Base-by-base conservation (phyloP, 2,113 vertebrate species). In the Nibea coibor region DNA sequence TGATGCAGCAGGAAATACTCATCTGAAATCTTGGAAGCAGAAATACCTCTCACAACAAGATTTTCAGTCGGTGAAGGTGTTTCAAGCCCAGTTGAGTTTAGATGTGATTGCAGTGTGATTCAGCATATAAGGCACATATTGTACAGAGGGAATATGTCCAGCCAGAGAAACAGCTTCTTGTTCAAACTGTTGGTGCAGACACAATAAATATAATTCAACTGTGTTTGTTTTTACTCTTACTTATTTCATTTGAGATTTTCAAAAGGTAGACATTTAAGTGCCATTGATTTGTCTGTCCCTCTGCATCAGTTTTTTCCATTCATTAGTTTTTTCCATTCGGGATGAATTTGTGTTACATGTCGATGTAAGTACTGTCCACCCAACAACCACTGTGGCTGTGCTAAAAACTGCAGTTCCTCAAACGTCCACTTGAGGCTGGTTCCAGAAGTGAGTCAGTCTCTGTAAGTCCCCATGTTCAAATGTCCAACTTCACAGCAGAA, bases 91-190 rank as follows among this genome's bases (percentile, higher is more conserved):
- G 35, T 26, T 20, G 35, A 43, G 48, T 72, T 72, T 39, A 9
- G 35, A 70, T 70, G 31, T 43, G 47, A 62, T 79, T 56, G 64
- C 50, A 71, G 72, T 57, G 50, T 79, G 47, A 71, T 70, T 56
- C 58, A 70, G 66, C 17, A 51, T 15, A 10, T 19, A 50, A 68
- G 65, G 26, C n/a, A 51, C 43, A 20, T 10, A 8, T 1, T 31
- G 56, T 56, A 50, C 65, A 70, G 65, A 12, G 75, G n/a, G 57
- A 62, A 19, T 39, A 31, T 17, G 28, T 50, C 20, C 20, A 10
- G 10, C 5, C 42, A 15, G 17, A 24, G 11, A 35, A 68, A 68
- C 24, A 57, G 35, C 69, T 53, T 68, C 19, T n/a, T 22, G 19
- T 35, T 54, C 20, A 47, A 35, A n/a, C 6, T 54, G 5, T n/a